phyloP scores from a whole-genome alignment of 92 coral and sea anemone species.

The Zoanthus gigantus region DNA sequence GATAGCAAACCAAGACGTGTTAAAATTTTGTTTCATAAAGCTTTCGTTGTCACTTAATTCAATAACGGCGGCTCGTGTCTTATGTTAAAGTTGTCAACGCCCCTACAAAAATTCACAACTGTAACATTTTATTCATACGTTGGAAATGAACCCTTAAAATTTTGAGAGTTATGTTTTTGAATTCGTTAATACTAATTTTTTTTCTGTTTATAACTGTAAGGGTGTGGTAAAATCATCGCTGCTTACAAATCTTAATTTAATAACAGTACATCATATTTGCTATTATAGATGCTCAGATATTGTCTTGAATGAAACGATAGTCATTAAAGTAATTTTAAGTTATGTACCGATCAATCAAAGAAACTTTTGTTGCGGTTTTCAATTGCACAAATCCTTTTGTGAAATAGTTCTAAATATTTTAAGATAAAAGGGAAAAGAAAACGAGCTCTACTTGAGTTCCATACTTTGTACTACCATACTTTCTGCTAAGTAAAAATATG shows the following conservation, averaged over 20 bases:
- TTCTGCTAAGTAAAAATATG: not conserved
- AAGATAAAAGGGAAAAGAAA: not conserved
- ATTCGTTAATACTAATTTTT: not conserved
- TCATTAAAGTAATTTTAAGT: constrained; percentile 25
- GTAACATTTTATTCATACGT: not conserved
- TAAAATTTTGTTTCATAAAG: not conserved
- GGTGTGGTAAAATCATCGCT: not conserved
- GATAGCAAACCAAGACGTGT: not conserved
- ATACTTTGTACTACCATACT: not conserved
- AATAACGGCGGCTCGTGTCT: not conserved
- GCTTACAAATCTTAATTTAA: not conserved
- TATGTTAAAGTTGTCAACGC: not conserved
- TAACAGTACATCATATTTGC: constrained; percentile 10
- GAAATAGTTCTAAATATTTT: not conserved
- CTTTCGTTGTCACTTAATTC: not conserved
- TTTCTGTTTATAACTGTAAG: not conserved
- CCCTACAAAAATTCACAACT: not conserved
- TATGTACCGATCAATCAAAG: not conserved
- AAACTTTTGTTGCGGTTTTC: not conserved
- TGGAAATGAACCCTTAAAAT: not conserved
- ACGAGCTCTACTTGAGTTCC: too few species aligned
- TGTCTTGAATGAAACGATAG: constrained; percentile 16
- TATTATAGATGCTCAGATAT: constrained; percentile 3
- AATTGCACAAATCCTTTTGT: not conserved
- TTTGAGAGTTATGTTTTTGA: not conserved